Percentiles rank a stretch among this genome's conserved stretches.
Conservation (phyloP, 2,888 invertebrate genomes). For the Luperina nickerlii region DNA sequence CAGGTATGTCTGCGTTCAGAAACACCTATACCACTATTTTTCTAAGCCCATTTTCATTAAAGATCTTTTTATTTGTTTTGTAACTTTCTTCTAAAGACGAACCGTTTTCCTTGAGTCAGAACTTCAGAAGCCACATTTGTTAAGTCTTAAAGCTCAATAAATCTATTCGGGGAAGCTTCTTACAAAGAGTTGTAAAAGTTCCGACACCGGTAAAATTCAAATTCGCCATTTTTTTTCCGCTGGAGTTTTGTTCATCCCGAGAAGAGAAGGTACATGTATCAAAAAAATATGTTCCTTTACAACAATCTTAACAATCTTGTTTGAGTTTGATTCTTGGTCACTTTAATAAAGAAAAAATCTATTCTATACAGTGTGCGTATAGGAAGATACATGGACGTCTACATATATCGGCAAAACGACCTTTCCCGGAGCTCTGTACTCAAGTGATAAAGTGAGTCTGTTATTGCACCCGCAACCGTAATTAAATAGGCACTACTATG, state of each 20-base stretch:
- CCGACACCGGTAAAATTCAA: conserved; percentile 30
- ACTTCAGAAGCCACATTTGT: conserved; percentile 4
- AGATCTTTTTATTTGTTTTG: not conserved
- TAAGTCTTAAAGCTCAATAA: conserved; percentile 27
- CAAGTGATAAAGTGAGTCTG: conserved; percentile 56
- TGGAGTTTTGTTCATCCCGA: conserved; percentile 12
- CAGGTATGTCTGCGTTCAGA: not conserved
- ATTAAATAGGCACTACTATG: conserved; percentile 53
- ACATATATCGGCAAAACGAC: conserved; percentile 53
- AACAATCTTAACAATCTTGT: too few relatives aligned
- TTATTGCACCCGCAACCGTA: conserved; percentile 59
- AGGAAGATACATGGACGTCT: conserved; percentile 46
- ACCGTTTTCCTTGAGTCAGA: conserved; percentile 10
- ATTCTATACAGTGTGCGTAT: conserved; percentile 12
- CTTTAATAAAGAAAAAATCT: too few relatives aligned
- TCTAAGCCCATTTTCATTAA: not conserved
- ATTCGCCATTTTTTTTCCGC: conserved; percentile 16
- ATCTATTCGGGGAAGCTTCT: conserved; percentile 27
- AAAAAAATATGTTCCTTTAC: conserved; percentile 10
- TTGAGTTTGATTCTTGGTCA: too few relatives aligned
- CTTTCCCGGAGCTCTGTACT: conserved; percentile 43
- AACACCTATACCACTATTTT: conserved; percentile 2
- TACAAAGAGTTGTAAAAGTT: conserved; percentile 14
- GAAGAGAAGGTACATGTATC: not conserved
- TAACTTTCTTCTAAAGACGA: not conserved